Percentiles rank a stretch among this genome's conserved stretches.
These are phyloP conservation scores for Dasysyrphus tricinctus DNA, from an alignment of 2,888 invertebrate species.

Conservation along the genomic window DNA sequence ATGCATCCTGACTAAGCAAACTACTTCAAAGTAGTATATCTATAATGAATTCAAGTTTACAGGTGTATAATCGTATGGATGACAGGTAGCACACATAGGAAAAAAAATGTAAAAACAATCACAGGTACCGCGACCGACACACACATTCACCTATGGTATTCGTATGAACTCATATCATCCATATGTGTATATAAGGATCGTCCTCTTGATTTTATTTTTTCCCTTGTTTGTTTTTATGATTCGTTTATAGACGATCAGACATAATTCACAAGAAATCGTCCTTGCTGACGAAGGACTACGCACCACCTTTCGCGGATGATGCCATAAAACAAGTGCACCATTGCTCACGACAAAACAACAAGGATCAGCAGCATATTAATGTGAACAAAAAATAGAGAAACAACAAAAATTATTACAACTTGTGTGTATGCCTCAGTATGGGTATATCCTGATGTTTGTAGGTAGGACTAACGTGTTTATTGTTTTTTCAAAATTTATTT, in stretches of 20 bases:
- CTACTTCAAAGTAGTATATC: conserved; percentile 26
- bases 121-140: conserved; percentile 60
- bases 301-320: conserved; percentile 53
- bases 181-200: conserved; percentile 39
- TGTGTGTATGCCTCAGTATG: not conserved
- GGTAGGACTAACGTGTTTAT: conserved; percentile 30
- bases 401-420: conserved; percentile 19
- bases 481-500: conserved; percentile 31
- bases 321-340: conserved; percentile 67
- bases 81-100: conserved; percentile 48
- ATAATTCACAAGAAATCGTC: conserved; percentile 45
- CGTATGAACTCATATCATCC: conserved; percentile 5
- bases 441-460: not conserved
- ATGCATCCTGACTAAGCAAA: not conserved
- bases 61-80: conserved; percentile 41
- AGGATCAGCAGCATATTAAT: not conserved
- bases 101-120: conserved; percentile 18
- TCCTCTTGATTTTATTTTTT: conserved; percentile 25
- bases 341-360: conserved; percentile 21
- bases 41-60: conserved; percentile 28
- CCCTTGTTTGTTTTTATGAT: conserved; percentile 34
- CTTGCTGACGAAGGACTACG: conserved; percentile 31
- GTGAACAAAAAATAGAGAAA: not conserved
- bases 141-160: conserved; percentile 49
- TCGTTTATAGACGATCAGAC: conserved; percentile 43